Evolutionary conservation across 2,888 invertebrate species (phyloP), one percentile per base, ranked within the genome.

Genomic region (Eueremaeus valkanovi): DNA sequence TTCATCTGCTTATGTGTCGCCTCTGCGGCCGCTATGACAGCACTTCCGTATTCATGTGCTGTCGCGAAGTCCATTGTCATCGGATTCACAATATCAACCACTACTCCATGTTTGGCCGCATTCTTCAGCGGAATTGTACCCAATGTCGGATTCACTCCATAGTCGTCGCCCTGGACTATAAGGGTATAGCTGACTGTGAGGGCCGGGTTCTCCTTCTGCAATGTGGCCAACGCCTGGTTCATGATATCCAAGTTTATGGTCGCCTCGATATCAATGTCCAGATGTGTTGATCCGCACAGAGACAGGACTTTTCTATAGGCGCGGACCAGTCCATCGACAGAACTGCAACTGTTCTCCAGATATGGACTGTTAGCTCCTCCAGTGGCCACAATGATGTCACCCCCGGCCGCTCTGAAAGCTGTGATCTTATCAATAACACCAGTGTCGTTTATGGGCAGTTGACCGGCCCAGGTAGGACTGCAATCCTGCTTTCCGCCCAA

Each of bases 301-400:
- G 72, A 29, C 27, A 77, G 58, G 18, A 72, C 61, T 45, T 75
- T 73, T 18, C 63, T 66, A 40, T 77, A 77, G 3, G 77, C 75
- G 21, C 29, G 27, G 11, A 68, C 63, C 18, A 77, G 58, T n/a
- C 29, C 49, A 31, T 13, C 21, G 1, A 58, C 51, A 11, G 73
- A 42, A 1, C 55, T 16, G 27, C 77, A 77, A 55, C 31, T 36
- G 9, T 21, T 27, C 55, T 77, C 77, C 1, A 77, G 40, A 31
- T 77, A 77, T 18, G 75, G 77, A 8, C 77, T 75, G n/a, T 75
- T 51, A 29, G 75, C 77, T 36, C 77, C 76, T 18, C 76, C 76
- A 51, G 74, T 74, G 0, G 76, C 40, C 6, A 76, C 45, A 51
- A 76, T 74, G 27, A 77, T 75, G 11, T 75, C 42, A 8, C 77